phyloP scores from a whole-genome alignment of 2,797 vertebrate species.

The Sebastes cheni region DNA sequence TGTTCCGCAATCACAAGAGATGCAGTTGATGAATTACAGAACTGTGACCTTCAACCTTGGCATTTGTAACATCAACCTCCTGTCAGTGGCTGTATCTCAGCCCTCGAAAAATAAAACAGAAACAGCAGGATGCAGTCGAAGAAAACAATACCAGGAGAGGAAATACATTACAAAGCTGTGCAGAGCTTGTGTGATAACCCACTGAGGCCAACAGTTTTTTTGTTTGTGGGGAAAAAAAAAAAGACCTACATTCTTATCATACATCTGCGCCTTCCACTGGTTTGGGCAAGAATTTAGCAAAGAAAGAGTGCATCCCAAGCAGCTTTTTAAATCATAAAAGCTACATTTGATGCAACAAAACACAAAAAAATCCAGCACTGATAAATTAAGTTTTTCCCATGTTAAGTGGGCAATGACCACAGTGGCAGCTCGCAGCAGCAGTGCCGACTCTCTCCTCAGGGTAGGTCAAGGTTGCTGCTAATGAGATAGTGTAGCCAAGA shows the following conservation, averaged over 20 bases:
- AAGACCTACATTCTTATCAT: not conserved
- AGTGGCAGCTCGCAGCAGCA: conserved; percentile 20
- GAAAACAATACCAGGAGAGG: conserved; percentile 37
- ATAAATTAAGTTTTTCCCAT: not conserved
- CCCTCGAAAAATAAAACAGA: not conserved
- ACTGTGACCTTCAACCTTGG: conserved; percentile 46
- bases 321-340: conserved; percentile 13
- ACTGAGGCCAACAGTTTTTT: not conserved
- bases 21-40: conserved; percentile 58
- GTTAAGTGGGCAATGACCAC: conserved; percentile 27
- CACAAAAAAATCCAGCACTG: not conserved
- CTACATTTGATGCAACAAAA: conserved; percentile 2
- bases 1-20: conserved; percentile 27
- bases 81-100: conserved; percentile 15
- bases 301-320: not conserved
- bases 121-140: conserved; percentile 13
- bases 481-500: conserved; percentile 45
- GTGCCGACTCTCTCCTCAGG: conserved; percentile 24
- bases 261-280: not conserved
- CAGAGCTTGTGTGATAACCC: conserved; percentile 16
- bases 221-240: not conserved
- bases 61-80: conserved; percentile 46
- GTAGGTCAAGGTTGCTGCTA: conserved; percentile 66
- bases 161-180: conserved; percentile 26
- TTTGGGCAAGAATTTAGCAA: not conserved